phyloP scores from a whole-genome alignment of 2,113 vertebrate species.

The Leptobrachium ailaonicum region DNA sequence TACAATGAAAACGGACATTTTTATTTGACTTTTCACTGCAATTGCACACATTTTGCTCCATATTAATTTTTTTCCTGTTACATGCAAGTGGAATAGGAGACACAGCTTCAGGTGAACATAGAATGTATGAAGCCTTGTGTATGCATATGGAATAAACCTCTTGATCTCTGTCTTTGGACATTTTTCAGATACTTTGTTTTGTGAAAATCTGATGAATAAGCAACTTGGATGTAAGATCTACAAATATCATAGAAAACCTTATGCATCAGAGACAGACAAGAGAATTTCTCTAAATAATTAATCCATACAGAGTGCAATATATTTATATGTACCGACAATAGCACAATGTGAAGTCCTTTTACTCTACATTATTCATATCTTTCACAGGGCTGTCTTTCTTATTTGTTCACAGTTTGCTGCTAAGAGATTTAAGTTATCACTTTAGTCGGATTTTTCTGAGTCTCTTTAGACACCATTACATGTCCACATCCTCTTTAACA shows the following conservation, averaged over 20 bases:
- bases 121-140: too few species aligned
- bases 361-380: constrained; percentile 17
- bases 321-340: constrained; percentile 1
- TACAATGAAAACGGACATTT: too few species aligned
- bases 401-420: neutral
- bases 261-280: neutral
- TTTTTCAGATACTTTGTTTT: neutral
- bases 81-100: too few species aligned
- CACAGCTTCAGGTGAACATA: too few species aligned
- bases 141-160: too few species aligned
- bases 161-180: too few species aligned
- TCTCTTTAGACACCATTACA: neutral
- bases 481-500: constrained; percentile 4
- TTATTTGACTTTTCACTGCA: too few species aligned
- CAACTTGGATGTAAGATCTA: neutral
- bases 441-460: neutral
- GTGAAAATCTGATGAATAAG: neutral
- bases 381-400: constrained; percentile 7
- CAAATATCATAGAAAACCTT: neutral
- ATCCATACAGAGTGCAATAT: neutral
- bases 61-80: too few species aligned
- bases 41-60: too few species aligned
- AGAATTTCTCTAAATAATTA: constrained; percentile 34
- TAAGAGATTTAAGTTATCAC: neutral
- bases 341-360: neutral